A percentile compares a stretch with the other conserved stretches of the same genome.
Conservation (phyloP, 2,113 vertebrate species). For the Cathartes aura region DNA sequence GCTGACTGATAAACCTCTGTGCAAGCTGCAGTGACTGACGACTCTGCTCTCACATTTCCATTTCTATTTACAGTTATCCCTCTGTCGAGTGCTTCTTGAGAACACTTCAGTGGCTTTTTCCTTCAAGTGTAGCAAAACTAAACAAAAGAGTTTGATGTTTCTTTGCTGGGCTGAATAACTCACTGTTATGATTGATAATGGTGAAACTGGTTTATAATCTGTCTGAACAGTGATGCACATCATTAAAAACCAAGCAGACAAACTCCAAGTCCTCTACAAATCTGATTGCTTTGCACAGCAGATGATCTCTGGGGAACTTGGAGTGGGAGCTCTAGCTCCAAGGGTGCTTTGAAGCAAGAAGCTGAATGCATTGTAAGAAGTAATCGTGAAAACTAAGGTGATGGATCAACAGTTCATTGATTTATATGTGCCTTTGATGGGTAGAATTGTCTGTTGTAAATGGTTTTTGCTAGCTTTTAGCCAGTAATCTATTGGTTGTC, state of each 20-base stretch:
- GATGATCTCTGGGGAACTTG: neutral
- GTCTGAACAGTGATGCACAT: neutral
- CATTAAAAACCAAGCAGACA: conserved; percentile 12
- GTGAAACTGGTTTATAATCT: conserved; percentile 35
- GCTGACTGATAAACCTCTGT: neutral
- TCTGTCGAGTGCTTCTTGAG: conserved; percentile 2
- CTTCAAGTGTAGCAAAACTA: conserved; percentile 58
- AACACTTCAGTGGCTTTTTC: conserved; percentile 55
- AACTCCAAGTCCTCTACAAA: neutral
- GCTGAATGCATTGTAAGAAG: neutral
- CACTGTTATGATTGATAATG: conserved; percentile 37
- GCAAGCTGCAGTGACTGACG: neutral
- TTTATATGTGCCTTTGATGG: neutral
- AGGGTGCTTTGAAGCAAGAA: neutral
- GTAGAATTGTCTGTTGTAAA: neutral
- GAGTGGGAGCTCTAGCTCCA: neutral
- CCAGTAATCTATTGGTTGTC: neutral
- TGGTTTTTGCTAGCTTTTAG: neutral
- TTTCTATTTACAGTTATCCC: conserved; percentile 46
- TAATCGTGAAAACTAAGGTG: neutral
- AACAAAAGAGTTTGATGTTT: conserved; percentile 37
- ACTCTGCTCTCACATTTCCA: conserved; percentile 11
- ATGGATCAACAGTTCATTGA: conserved; percentile 26
- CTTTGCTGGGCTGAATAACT: conserved; percentile 38
- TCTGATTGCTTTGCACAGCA: conserved; percentile 6